Evolutionary conservation across 2,113 vertebrate genomes (phyloP), one percentile per base, ranked within the genome.

Genomic region (Spea bombifrons): DNA sequence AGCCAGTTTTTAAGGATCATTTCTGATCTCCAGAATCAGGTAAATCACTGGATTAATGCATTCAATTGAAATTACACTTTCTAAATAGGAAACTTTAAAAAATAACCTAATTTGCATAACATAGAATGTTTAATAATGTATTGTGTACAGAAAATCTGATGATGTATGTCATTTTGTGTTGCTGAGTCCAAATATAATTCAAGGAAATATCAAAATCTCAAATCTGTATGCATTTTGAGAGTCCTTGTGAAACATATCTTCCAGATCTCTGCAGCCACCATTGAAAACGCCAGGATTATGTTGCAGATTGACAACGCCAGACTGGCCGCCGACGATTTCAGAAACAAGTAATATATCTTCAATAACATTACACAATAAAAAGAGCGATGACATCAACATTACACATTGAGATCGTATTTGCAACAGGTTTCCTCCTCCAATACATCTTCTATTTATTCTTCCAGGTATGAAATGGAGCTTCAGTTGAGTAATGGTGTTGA

Each of bases 1-100:
- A 81, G 71, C n/a, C 13, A 7, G 45, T 90, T 86, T 79, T 88
- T 86, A 7, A 73, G 46, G 81, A 91, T 80, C 86, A 92, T 93
- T 2, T 46, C 76, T 81, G 87, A 90, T 1, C 86, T 94, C 17
- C 83, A 83, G 17, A 69, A 44, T 48, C 66, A 76, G 75, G 75
- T 76, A 76, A 67, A 50, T 3, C 44, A 55, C 3, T 9, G 63
- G 45, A 10, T 45, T 15, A 73, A 45, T 30, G 30, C 30, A 30
- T 30, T 30, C 30, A 30, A 30, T 30, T 30, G 30, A 30, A 30
- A 30, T 30, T 30, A 30, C 30, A 30, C 30, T 30, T 30, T 30
- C 30, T 30, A 30, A 30, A 30, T 30, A 30, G 1, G 30, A 30
- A 30, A 30, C 30, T 53, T 8, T 53, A 53, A 7, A 53, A 53